Evolutionary conservation across 2,888 invertebrate species (phyloP), one percentile per base, ranked within the genome.

Genomic region (Encarsia formosa): DNA sequence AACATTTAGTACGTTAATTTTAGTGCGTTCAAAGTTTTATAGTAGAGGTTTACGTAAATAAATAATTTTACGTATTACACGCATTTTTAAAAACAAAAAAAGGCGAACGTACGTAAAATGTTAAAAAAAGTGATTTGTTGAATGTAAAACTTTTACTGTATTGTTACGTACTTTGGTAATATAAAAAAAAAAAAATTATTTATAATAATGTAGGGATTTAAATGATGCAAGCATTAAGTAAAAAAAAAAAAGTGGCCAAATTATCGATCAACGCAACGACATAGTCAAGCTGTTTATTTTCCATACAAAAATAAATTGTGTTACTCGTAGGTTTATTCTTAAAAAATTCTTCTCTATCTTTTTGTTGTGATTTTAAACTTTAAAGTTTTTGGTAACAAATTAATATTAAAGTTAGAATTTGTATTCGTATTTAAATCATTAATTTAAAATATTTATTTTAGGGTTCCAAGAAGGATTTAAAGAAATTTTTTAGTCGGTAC

Each of bases 61-160:
- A 44, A 44, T 4, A 43, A 31, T 29, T 49, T 52, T 52, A 56
- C 45, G 49, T 20, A 52, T 49, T 41, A 52, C 29, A 38, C 39
- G 52, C 52, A 52, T 46, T 56, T 56, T 23, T 43, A 42, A 46
- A 34, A 49, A 52, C 52, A 52, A 52, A 49, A 46, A 42, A 46
- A 34, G 52, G 56, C 52, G 56, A 52, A 49, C 49, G 45, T 49
- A 54, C 45, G 52, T 56, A 52, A 48, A 55, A 42, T 55, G 51
- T 52, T 52, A 16, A 42, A 11, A 40, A 24, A 38, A 44, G 40
- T 18, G 31, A 56, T 56, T 56, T 52, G 49, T 56, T 52, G 40
- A 49, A 56, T 56, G 56, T 56, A 56, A 52, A 56, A 56, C 52
- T 49, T 56, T 56, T 56, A 56, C 46, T 56, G 52, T 56, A 56